phyloP scores from a whole-genome alignment of 2,113 vertebrate species.

The Recurvirostra avosetta region DNA sequence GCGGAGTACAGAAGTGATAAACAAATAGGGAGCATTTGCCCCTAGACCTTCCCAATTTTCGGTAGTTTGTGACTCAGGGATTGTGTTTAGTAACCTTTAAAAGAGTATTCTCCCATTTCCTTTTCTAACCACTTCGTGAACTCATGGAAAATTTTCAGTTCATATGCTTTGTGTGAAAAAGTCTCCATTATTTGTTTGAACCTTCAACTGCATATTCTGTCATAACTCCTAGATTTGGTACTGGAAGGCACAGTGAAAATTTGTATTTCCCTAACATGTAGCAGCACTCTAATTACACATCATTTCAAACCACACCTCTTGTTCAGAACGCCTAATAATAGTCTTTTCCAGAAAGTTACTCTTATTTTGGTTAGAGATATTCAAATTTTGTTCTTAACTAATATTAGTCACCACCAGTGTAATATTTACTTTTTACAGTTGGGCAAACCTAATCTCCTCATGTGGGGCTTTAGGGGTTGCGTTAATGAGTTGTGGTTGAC shows the following conservation, averaged over 20 bases:
- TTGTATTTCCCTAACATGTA: not conserved
- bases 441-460: not conserved
- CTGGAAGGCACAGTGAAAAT: not conserved
- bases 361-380: not conserved
- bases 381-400: not conserved
- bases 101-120: not conserved
- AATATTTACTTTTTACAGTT: not conserved
- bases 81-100: not conserved
- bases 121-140: not conserved
- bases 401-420: not conserved
- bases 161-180: not conserved
- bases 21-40: not conserved
- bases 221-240: not conserved
- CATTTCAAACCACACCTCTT: not conserved
- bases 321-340: not conserved
- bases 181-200: not conserved
- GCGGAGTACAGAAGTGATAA: not conserved
- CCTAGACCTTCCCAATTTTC: not conserved
- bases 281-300: not conserved
- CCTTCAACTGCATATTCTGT: not conserved
- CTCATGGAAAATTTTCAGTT: not conserved
- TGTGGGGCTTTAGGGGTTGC: not conserved
- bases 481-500: rapidly evolving
- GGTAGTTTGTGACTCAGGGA: not conserved
- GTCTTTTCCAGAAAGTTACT: not conserved